phyloP scores from a whole-genome alignment of 2,888 invertebrate genomes.

The Dicyrtomina minuta region DNA sequence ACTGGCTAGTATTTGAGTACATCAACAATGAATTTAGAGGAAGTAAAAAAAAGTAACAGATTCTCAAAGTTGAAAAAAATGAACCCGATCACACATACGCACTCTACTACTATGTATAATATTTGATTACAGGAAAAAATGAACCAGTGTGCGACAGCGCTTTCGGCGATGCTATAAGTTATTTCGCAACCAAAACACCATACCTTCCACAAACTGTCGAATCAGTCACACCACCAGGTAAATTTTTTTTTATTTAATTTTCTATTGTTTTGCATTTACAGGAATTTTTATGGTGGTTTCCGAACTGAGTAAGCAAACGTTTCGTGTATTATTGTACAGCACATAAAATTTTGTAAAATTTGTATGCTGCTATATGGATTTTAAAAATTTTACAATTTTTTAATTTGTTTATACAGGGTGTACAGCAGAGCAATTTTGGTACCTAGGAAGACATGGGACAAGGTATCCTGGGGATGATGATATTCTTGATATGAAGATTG shows the following conservation, averaged over 20 bases:
- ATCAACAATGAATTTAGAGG: no score
- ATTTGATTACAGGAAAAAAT: no score
- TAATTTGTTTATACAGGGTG: constrained; percentile 35
- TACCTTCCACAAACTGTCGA: constrained; percentile 2
- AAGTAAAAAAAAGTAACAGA: no score
- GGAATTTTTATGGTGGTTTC: background rate
- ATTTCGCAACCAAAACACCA: constrained; percentile 30
- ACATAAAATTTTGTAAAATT: background rate
- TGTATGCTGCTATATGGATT: background rate
- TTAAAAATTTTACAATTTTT: background rate
- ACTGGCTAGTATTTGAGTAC: no score
- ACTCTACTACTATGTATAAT: no score
- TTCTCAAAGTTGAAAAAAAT: no score
- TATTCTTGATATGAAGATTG: constrained; percentile 31
- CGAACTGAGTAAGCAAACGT: background rate
- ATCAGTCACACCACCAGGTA: constrained; percentile 3
- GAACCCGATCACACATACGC: no score
- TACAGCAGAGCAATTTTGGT: constrained; percentile 37
- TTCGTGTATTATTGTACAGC: background rate
- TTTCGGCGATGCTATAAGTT: background rate
- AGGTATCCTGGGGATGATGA: constrained; percentile 41
- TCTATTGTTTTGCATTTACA: background rate
- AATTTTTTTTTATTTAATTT: background rate
- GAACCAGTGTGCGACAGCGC: no score
- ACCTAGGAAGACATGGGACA: no score